A percentile compares a stretch with the other conserved stretches of the same genome.
Conservation (phyloP, 2,113 vertebrate genomes). For the Nerophis ophidion region DNA sequence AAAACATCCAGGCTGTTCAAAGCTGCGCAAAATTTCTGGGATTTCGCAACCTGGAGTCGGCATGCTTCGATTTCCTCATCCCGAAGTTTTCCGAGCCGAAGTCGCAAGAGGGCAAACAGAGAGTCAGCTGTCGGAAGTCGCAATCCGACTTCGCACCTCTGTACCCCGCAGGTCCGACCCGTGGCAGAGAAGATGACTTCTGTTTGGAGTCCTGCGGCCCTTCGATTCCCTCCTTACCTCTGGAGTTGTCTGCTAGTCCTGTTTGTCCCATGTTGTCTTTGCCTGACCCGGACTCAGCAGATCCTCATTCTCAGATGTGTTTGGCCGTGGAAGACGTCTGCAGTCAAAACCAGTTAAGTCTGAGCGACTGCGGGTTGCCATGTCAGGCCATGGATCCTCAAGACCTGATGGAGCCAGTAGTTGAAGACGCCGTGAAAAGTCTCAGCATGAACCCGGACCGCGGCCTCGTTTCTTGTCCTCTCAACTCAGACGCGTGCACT, state of each 20-base stretch:
- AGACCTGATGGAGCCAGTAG: conserved; percentile 35
- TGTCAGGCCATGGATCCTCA: conserved; percentile 36
- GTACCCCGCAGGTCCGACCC: conserved; percentile 77
- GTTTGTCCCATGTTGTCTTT: conserved; percentile 63
- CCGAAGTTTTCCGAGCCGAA: conserved; percentile 80
- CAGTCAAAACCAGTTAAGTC: conserved; percentile 41
- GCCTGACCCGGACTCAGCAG: conserved; percentile 49
- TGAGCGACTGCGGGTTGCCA: conserved; percentile 44
- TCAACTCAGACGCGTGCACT: conserved; percentile 33
- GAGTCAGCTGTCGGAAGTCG: conserved; percentile 56
- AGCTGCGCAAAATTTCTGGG: conserved; percentile 83
- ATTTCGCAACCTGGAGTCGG: conserved; percentile 84
- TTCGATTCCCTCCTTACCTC: conserved; percentile 65
- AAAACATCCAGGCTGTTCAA: conserved; percentile 87
- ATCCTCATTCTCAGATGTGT: conserved; percentile 47
- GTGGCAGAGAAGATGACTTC: conserved; percentile 74
- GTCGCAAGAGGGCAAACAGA: conserved; percentile 59
- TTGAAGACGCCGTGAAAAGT: conserved; percentile 57
- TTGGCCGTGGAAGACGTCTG: conserved; percentile 52
- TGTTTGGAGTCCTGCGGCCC: conserved; percentile 71
- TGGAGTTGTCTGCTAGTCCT: conserved; percentile 44
- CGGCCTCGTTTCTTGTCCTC: conserved; percentile 47
- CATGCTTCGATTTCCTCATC: conserved; percentile 92
- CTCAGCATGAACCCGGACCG: conserved; percentile 34
- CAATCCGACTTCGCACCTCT: conserved; percentile 62